phyloP scores from a whole-genome alignment of 2,797 vertebrate species.

The Babyrousa celebensis region DNA sequence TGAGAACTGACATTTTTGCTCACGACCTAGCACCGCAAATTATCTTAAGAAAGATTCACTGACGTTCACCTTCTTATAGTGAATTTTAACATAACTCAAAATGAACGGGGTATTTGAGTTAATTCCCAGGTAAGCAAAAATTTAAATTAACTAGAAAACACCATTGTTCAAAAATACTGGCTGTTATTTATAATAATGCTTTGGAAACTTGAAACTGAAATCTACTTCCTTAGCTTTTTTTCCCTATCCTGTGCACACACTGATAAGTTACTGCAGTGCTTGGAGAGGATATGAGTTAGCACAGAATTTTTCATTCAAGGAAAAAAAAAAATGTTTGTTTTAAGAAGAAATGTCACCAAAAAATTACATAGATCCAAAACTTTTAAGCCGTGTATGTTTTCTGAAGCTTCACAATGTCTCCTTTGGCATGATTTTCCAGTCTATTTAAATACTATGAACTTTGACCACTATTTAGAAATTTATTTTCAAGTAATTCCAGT shows the following conservation, averaged over 20 bases:
- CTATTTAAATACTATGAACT: conserved; percentile 64
- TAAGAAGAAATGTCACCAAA: conserved; percentile 80
- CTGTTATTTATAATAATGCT: conserved; percentile 75
- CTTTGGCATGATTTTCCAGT: conserved; percentile 52
- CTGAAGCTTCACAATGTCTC: conserved; percentile 49
- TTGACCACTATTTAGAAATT: conserved; percentile 67
- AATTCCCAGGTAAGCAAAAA: conserved; percentile 57
- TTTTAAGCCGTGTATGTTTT: conserved; percentile 54
- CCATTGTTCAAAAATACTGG: conserved; percentile 69
- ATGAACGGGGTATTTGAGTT: not conserved
- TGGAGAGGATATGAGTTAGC: conserved; percentile 82
- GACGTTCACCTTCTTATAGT: not conserved
- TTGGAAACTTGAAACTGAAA: conserved; percentile 84
- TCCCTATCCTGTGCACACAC: conserved; percentile 80
- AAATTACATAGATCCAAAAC: conserved; percentile 77
- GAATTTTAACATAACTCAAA: conserved; percentile 47
- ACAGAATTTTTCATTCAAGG: conserved; percentile 80
- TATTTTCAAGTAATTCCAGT: conserved; percentile 66
- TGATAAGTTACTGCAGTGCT: conserved; percentile 80
- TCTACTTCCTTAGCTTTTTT: conserved; percentile 78
- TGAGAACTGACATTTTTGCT: conserved; percentile 32
- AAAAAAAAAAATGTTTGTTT: conserved; percentile 76
- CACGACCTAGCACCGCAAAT: not conserved
- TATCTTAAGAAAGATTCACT: conserved; percentile 12
- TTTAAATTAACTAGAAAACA: conserved; percentile 54